Base-by-base conservation (phyloP, 1,140 invertebrate genomes). In the Formica exsecta region DNA sequence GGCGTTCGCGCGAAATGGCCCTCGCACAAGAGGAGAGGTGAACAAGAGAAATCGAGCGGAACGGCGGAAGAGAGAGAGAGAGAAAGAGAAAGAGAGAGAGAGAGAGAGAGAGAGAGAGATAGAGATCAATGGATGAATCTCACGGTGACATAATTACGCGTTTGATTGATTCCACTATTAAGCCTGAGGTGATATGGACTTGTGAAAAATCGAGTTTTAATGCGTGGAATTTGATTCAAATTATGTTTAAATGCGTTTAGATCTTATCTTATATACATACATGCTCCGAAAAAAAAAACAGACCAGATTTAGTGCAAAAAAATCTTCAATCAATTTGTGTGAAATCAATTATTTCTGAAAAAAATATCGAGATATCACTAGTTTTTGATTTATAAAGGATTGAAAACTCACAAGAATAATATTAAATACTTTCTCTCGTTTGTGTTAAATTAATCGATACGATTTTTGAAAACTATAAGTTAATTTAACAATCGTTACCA, bases 1-100 rank as follows among this genome's bases (percentile, higher is more conserved):
- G 87, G 62, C 74, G 48, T 74, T 87, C 79, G 89, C 68, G 89
- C 80, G 86, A 90, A 90, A 90, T 87, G 88, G 87, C 81, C 81
- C 89, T 87, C 44, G 32, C 22, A 22, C 6, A 54, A 44, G 25
- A 85, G 36, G 16, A 41, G 22, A 61, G 70, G 13, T 8, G 13
- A 36, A 61, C 25, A 19, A 25, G 13, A 54, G 66, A 75, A 16
- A 44, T 19, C 9, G 32, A 48, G 54, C 38, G 51, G 2, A 61
- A 25, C 8, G 51, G 16, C 54, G 13, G 38, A 4, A 36, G 64
- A 74, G 8, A 75, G n/a, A 41, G 36, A 62, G 13, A 16, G 48
- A 51, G 1, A 41, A 8, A 41, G 9, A 41, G 7, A 7, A 1
- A 41, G 41, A 41, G 8, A 44, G 41, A 59, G n/a, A 75, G 3